Percentiles rank a stretch among this genome's conserved stretches.
Conservation (phyloP, 30 jellyfish, hydroid and myxozoan genomes). For the Haliclystus octoradiatus region DNA sequence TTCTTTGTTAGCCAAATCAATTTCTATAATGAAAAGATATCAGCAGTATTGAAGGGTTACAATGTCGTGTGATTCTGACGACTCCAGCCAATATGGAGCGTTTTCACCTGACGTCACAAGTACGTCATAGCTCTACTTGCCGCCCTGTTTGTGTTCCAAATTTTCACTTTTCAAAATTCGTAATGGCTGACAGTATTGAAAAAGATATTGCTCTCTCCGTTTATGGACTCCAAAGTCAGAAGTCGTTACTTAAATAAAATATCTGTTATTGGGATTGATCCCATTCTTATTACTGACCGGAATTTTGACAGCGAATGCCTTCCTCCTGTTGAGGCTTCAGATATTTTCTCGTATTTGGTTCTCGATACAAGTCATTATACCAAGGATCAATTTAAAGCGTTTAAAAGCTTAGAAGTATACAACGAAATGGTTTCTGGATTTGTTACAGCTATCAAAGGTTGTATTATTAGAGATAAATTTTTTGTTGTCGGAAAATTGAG, state of each 20-base stretch:
- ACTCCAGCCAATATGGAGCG: too few species aligned
- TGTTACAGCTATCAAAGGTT: conserved; percentile 12
- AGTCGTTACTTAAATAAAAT: conserved; percentile 2
- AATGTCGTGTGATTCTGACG: too few species aligned
- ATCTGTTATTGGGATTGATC: conserved; percentile 11
- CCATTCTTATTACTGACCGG: conserved; percentile 13
- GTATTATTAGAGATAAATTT: conserved; percentile 1
- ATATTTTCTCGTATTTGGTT: conserved; percentile 21
- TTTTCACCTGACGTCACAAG: conserved; percentile 17
- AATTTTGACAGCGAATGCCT: conserved; percentile 8
- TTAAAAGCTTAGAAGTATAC: conserved; percentile 15
- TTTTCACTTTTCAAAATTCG: neutral
- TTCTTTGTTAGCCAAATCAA: too few species aligned
- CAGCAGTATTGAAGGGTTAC: too few species aligned
- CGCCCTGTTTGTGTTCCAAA: conserved; percentile 22
- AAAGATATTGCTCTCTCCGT: neutral
- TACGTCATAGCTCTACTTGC: neutral
- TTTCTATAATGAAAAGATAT: too few species aligned
- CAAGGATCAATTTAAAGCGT: conserved; percentile 23
- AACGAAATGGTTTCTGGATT: conserved; percentile 32
- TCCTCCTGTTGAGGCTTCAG: conserved; percentile 30
- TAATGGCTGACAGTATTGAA: neutral
- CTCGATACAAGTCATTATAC: conserved; percentile 33
- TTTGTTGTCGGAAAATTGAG: conserved; percentile 4
- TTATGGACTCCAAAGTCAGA: conserved; percentile 6